phyloP scores from a whole-genome alignment of 2,888 invertebrate species.

The Tuta absoluta region DNA sequence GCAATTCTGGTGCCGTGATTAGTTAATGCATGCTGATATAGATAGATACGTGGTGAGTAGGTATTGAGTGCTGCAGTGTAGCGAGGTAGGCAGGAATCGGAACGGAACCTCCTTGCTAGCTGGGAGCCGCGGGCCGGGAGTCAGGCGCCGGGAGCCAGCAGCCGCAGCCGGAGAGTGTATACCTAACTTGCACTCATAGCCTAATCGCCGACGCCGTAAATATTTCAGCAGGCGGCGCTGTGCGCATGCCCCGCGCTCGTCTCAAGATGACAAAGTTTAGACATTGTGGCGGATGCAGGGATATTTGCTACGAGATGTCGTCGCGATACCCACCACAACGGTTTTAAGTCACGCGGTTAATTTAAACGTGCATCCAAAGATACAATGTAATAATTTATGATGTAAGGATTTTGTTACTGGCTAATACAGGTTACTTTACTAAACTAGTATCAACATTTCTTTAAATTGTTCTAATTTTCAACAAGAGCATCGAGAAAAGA shows the following conservation, averaged over 20 bases:
- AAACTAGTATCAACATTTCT: no score
- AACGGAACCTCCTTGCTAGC: background rate
- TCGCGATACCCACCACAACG: background rate
- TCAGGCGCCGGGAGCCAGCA: background rate
- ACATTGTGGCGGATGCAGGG: slow-evolving; percentile 27
- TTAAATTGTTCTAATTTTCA: no score
- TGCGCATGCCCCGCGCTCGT: slow-evolving; percentile 30
- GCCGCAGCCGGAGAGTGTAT: slow-evolving; percentile 14
- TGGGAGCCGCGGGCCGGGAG: background rate
- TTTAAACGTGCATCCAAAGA: no score
- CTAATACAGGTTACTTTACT: no score
- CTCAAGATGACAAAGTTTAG: slow-evolving; percentile 31
- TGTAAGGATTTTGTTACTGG: no score
- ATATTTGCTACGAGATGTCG: slow-evolving; percentile 19
- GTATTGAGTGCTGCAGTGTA: background rate
- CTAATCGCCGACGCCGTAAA: slow-evolving; percentile 32
- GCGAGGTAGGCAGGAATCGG: background rate
- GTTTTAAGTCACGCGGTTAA: background rate
- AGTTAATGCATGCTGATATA: background rate
- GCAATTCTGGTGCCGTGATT: slow-evolving; percentile 5
- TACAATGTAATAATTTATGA: no score
- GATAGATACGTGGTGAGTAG: background rate
- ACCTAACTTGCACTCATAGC: slow-evolving; percentile 30
- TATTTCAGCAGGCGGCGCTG: slow-evolving; percentile 24
- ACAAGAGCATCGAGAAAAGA: no score